Base-by-base conservation (phyloP, 2,113 vertebrate species). In the Cyprinodon brontotheroides region DNA sequence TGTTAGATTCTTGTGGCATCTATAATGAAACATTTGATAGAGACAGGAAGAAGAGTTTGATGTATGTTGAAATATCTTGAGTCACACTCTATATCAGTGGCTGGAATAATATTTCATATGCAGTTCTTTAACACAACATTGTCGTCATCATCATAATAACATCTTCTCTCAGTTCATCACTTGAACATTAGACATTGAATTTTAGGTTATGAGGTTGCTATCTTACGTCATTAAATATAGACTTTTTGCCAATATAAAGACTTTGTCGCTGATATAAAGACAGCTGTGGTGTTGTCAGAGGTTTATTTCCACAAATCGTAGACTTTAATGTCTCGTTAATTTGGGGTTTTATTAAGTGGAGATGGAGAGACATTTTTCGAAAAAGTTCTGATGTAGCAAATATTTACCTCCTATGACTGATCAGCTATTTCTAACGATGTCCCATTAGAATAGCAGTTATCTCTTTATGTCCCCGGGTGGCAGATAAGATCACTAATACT, bases 11-110 rank as follows among this genome's bases (percentile, higher is more conserved):
- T 38, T 29, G 29, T 61, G 22, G 37, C 60, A 41, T 71, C 57
- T 57, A 61, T 70, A 66, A 71, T 62, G 72, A 70, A 53, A 6
- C 57, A 43, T 53, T 50, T n/a, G 22, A 36, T 59, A 65, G 29
- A 50, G 53, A 79, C 47, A 41, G 53, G 61, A 69, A 7, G 29
- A 68, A 41, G 43, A 9, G 15, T 48, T 68, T 74, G n/a, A 70
- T 65, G 67, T 75, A 17, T 43, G 22, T 22, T 11, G 22, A 61
- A 70, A 65, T 65, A 41, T 65, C 65, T 68, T 2, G 1, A 66
- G 59, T 72, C 11, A 8, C 43, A 43, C 11, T 12, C 38, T 39
- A 17, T 22, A 11, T 45, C 29, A 68, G 64, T 48, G 37, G 50
- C 50, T 61, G 64, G 59, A 79, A 65, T 68, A 59, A 22, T 12